phyloP scores from a whole-genome alignment of 2,797 vertebrate species.

The Cuculus canorus region DNA sequence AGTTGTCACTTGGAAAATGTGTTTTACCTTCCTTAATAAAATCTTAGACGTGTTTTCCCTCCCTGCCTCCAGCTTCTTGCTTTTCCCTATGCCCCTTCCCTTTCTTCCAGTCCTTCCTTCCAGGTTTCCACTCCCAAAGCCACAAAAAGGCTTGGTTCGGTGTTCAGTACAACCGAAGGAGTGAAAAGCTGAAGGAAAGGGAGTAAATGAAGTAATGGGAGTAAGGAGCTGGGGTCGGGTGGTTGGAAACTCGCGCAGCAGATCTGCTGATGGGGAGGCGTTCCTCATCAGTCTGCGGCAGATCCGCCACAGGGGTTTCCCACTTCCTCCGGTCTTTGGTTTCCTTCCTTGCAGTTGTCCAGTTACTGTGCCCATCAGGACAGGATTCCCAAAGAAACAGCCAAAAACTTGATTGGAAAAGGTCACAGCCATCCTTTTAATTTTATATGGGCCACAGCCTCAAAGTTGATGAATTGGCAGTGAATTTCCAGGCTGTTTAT shows the following conservation, averaged over 20 bases:
- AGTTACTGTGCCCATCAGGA: background rate
- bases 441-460: fast-evolving
- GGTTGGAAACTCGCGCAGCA: background rate
- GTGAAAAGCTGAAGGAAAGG: background rate
- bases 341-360: background rate
- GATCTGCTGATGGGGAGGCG: background rate
- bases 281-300: fast-evolving
- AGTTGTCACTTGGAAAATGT: background rate
- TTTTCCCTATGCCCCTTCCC: background rate
- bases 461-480: background rate
- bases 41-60: constrained; percentile 3
- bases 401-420: background rate
- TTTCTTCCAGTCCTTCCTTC: constrained; percentile 23
- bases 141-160: background rate
- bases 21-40: background rate
- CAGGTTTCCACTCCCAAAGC: constrained; percentile 10
- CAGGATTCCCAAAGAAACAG: background rate
- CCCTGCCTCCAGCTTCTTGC: background rate
- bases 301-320: background rate
- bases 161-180: background rate
- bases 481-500: background rate
- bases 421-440: background rate
- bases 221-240: fast-evolving
- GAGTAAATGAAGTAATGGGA: background rate
- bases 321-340: background rate